Conservation (phyloP, 2,113 vertebrate species). For the Brachyhypopomus gauderio region DNA sequence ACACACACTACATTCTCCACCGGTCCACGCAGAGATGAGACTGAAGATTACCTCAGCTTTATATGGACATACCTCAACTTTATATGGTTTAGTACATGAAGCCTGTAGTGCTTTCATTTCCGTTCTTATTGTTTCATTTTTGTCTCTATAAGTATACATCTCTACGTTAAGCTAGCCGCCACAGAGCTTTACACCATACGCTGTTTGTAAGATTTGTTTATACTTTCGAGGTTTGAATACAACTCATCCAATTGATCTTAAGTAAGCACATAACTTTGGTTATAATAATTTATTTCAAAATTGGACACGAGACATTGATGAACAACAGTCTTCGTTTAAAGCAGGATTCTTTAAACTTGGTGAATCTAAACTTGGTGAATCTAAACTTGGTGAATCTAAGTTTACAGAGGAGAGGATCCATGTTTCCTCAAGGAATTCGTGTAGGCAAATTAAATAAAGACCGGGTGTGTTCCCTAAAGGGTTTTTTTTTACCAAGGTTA, state of each 20-base stretch:
- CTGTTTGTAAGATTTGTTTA: no score
- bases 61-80: not conserved
- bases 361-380: slow-evolving; percentile 41
- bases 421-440: slow-evolving; percentile 17
- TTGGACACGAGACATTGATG: slow-evolving; percentile 60
- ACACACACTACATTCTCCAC: not conserved
- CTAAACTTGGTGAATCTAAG: slow-evolving; percentile 25
- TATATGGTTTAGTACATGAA: not conserved
- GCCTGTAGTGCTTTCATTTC: no score
- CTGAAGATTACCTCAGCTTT: not conserved
- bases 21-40: not conserved
- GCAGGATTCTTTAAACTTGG: no score
- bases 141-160: no score
- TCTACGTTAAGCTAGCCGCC: no score
- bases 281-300: slow-evolving; percentile 73
- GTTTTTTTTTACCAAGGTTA: slow-evolving; percentile 39
- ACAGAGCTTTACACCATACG: no score
- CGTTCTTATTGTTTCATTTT: no score
- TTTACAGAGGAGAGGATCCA: not conserved
- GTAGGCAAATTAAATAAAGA: slow-evolving; percentile 63
- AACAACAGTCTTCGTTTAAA: slow-evolving; percentile 57
- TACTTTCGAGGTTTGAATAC: not conserved
- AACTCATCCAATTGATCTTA: not conserved
- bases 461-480: no score
- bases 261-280: slow-evolving; percentile 23